Percentiles rank a stretch among this genome's conserved stretches.
These are phyloP conservation scores for Bembecia ichneumoniformis DNA, from an alignment of 2,888 invertebrate species.

Conservation along the genomic window DNA sequence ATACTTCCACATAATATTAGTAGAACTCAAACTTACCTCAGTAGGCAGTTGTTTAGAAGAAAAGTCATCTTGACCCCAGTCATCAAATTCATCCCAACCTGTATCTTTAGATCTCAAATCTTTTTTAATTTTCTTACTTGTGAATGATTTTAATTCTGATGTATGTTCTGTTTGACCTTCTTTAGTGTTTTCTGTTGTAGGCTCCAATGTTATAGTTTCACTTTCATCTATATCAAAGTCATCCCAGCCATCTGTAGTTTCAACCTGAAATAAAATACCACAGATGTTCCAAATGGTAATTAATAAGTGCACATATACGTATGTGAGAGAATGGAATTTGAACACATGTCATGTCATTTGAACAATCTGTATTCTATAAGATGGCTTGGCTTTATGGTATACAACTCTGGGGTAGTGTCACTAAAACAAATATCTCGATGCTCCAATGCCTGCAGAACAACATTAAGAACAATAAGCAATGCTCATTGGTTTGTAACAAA, in stretches of 20 bases:
- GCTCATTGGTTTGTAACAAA: no score
- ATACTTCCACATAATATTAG: no score
- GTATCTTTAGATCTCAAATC: conserved; percentile 40
- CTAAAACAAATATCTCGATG: no score
- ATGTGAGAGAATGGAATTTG: no score
- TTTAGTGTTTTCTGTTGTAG: conserved; percentile 2
- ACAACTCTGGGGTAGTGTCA: no score
- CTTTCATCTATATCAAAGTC: conserved; percentile 59
- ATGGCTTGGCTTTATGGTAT: no score
- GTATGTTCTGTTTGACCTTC: conserved; percentile 6
- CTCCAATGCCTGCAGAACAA: no score
- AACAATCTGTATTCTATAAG: no score
- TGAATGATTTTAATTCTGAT: not conserved
- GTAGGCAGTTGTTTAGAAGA: no score
- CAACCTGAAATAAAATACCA: conserved; percentile 13
- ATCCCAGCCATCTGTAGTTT: conserved; percentile 56
- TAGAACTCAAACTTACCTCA: no score
- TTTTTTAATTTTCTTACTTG: conserved; percentile 7
- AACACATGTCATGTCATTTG: no score
- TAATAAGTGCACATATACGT: not conserved
- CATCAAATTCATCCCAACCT: conserved; percentile 68
- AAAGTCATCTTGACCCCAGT: conserved; percentile 48
- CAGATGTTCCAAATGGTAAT: not conserved
- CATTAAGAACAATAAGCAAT: no score
- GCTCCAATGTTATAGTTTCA: conserved; percentile 18